Evolutionary conservation across 1,140 invertebrate species (phyloP), one percentile per base, ranked within the genome.

Genomic region (Dolichoris vasculosae): DNA sequence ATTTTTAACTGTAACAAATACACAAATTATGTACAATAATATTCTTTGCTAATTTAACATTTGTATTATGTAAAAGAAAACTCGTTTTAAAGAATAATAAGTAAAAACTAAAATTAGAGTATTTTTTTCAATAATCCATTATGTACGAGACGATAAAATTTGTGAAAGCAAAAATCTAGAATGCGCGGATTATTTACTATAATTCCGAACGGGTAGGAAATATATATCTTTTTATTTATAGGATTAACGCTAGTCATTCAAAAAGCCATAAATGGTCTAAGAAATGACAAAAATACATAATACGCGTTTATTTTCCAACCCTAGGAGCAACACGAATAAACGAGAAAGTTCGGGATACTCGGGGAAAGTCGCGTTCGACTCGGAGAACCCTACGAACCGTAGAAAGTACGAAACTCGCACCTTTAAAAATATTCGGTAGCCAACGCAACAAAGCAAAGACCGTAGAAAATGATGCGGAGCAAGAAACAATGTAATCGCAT

Each of bases 391-490:
- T n/a, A 13, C 8, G 73, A 40, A 30, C 67, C 48, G 40, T 26
- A 67, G 63, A 84, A 84, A 67, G 48, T 26, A 38, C 7, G 13
- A 38, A 67, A 63, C 48, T 40, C 32, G 51, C 40, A 59, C 69
- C 67, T 75, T 85, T 81, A 6, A 69, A 67, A 81, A 55, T 38
- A 51, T 38, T 75, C 69, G 43, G 64, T 81, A 30, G 26, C 7
- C 69, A 32, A 13, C 0, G 11, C 51, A 3, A n/a, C 84, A 48
- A 76, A 79, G 48, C 67, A 82, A 82, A 59, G 26, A 76, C 67
- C 69, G 63, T 82, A 55, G 78, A 81, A 85, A 85, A 75, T 85
- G 67, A 40, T 76, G 77, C 32, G 67, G 55, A n/a, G 26, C 35
- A 35, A 75, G 8, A 76, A 83, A 76, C 51, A 46, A 26, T 75